A percentile compares a stretch with the other conserved stretches of the same genome.
These are phyloP conservation scores for Nothocercus julius DNA, from an alignment of 2,113 vertebrate species.

Conservation along the genomic window DNA sequence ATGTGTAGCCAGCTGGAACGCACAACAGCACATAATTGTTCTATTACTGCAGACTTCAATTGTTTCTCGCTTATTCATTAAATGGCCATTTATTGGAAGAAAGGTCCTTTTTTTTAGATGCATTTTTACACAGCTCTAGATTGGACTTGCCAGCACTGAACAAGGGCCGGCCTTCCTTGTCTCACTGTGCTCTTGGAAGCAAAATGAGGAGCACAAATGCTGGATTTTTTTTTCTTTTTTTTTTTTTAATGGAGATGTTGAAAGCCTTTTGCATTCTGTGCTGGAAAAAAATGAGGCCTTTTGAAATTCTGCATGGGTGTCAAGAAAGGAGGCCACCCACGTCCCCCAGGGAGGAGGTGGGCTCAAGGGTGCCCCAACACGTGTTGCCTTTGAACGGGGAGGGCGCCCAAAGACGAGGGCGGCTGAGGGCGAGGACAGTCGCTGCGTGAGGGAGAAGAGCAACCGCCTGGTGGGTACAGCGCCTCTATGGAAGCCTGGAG, in stretches of 20 bases:
- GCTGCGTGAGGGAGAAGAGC: neutral
- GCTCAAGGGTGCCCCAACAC: neutral
- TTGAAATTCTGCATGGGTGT: slow-evolving; percentile 39
- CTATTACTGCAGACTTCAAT: slow-evolving; percentile 54
- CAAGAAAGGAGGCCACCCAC: slow-evolving; percentile 47
- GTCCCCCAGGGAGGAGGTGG: neutral
- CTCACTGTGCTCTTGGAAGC: slow-evolving; percentile 39
- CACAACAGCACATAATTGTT: slow-evolving; percentile 58
- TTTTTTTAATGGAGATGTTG: slow-evolving; percentile 46
- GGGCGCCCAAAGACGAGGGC: rapidly evolving
- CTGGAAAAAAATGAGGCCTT: slow-evolving; percentile 29
- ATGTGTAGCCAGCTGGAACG: slow-evolving; percentile 57
- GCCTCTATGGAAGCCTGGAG: neutral
- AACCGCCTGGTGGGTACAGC: neutral
- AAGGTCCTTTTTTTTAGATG: slow-evolving; percentile 65
- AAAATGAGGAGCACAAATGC: slow-evolving; percentile 25
- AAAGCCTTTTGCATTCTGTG: slow-evolving; percentile 53
- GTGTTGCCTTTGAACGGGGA: neutral
- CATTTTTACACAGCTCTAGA: slow-evolving; percentile 64
- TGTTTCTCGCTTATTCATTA: slow-evolving; percentile 70
- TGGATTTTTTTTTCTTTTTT: slow-evolving; percentile 46
- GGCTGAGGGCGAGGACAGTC: neutral
- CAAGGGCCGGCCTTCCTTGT: slow-evolving; percentile 47
- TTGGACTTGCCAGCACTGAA: slow-evolving; percentile 51
- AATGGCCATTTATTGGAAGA: slow-evolving; percentile 66